These are phyloP conservation scores for Epicauta chinensis DNA, from an alignment of 1,140 invertebrate genomes.

Conservation along the genomic window DNA sequence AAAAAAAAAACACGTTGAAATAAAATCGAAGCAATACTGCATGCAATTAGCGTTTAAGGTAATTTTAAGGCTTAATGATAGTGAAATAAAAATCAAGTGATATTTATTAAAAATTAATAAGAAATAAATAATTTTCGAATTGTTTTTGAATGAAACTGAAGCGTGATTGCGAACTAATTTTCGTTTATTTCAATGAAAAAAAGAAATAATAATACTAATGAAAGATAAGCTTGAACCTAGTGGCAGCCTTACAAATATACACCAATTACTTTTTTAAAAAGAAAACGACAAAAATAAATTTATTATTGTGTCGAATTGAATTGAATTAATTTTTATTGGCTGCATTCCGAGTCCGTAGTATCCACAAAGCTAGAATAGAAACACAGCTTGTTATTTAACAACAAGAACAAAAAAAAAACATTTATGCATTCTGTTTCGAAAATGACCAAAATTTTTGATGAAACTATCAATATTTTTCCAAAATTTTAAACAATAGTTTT, in stretches of 20 bases:
- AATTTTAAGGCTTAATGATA: conserved; percentile 13
- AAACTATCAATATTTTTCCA: too few relatives aligned
- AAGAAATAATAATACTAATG: too few relatives aligned
- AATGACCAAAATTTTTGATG: too few relatives aligned
- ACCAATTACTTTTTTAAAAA: conserved; percentile 25
- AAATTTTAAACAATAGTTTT: too few relatives aligned
- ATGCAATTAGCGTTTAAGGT: conserved; percentile 11
- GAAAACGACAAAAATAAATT: not conserved
- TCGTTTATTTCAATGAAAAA: too few relatives aligned
- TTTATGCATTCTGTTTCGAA: conserved; percentile 5
- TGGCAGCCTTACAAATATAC: conserved; percentile 32
- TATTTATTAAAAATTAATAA: conserved; percentile 4
- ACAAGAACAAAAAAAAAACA: conserved; percentile 7
- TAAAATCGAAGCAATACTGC: conserved; percentile 14
- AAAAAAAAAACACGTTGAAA: too few relatives aligned
- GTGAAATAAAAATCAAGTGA: conserved; percentile 7
- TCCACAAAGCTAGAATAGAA: conserved; percentile 13
- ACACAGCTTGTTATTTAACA: conserved; percentile 5
- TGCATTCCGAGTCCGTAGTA: conserved; percentile 10
- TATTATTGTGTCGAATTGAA: not conserved
- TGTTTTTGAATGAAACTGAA: too few relatives aligned
- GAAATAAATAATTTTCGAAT: not conserved
- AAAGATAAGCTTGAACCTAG: conserved; percentile 22
- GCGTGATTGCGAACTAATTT: too few relatives aligned
- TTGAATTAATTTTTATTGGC: too few relatives aligned